phyloP scores from a whole-genome alignment of 1,140 invertebrate species.

The Lordiphosa clarofinis region DNA sequence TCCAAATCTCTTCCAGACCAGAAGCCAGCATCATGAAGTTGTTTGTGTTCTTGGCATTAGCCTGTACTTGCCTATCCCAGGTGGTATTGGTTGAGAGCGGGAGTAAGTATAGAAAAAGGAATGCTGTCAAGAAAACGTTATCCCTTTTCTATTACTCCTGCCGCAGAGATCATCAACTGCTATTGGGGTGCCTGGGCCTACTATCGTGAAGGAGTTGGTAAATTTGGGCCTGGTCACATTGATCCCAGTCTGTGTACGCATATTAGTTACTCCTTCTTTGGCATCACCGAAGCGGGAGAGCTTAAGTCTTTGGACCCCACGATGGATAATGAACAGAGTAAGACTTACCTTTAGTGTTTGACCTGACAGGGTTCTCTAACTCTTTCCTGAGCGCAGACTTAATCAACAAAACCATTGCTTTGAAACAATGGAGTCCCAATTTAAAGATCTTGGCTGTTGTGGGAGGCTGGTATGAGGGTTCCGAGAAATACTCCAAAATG shows the following conservation, averaged over 20 bases:
- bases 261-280: conserved; percentile 86
- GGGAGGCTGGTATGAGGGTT: conserved; percentile 88
- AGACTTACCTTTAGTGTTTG: neutral
- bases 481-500: conserved; percentile 83
- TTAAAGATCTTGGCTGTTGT: conserved; percentile 86
- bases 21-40: conserved; percentile 43
- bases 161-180: conserved; percentile 83
- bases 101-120: conserved; percentile 29
- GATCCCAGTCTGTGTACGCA: conserved; percentile 85
- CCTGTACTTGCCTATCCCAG: conserved; percentile 28
- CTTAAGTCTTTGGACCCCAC: conserved; percentile 82
- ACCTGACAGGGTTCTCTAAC: neutral
- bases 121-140: neutral
- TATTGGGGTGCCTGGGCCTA: conserved; percentile 85
- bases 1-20: no score
- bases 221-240: conserved; percentile 82
- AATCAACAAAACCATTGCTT: conserved; percentile 58
- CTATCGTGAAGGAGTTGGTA: conserved; percentile 82
- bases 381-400: conserved; percentile 16
- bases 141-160: neutral
- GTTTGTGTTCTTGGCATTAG: conserved; percentile 21
- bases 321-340: conserved; percentile 81
- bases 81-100: conserved; percentile 18
- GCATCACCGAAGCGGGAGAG: conserved; percentile 79
- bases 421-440: conserved; percentile 82